These are phyloP conservation scores for Scaptomyza polygonia DNA, from an alignment of 2,888 invertebrate species.

Conservation along the genomic window DNA sequence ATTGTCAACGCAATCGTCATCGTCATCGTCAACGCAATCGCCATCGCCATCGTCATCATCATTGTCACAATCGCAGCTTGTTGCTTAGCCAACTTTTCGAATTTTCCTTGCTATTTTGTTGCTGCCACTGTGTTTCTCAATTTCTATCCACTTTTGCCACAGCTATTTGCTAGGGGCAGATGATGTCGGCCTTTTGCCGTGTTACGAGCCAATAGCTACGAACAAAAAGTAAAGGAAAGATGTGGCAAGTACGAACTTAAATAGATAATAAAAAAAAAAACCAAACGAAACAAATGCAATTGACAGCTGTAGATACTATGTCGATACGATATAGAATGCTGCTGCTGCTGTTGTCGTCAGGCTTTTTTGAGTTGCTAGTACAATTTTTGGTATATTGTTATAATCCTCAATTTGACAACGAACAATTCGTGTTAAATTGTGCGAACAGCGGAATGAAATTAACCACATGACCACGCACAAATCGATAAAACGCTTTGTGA, in stretches of 20 bases:
- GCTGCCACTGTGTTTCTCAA: constrained; percentile 4
- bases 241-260: not conserved
- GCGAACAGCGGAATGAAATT: constrained; percentile 48
- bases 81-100: constrained; percentile 74
- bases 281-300: constrained; percentile 32
- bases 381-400: constrained; percentile 37
- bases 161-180: not conserved
- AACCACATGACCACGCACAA: constrained; percentile 48
- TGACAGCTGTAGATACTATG: constrained; percentile 49
- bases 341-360: not conserved
- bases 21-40: constrained; percentile 11
- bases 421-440: constrained; percentile 52
- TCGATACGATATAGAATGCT: too few species aligned
- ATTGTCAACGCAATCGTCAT: not conserved
- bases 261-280: not conserved
- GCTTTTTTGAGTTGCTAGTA: constrained; percentile 9
- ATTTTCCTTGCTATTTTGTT: constrained; percentile 5
- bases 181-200: constrained; percentile 23
- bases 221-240: too few species aligned
- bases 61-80: constrained; percentile 73
- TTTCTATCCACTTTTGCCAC: constrained; percentile 1
- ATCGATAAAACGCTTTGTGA: constrained; percentile 38
- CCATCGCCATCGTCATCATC: constrained; percentile 14
- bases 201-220: constrained; percentile 31
- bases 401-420: constrained; percentile 47